phyloP scores from a whole-genome alignment of 2,888 invertebrate species.

The Argyresthia albistria region DNA sequence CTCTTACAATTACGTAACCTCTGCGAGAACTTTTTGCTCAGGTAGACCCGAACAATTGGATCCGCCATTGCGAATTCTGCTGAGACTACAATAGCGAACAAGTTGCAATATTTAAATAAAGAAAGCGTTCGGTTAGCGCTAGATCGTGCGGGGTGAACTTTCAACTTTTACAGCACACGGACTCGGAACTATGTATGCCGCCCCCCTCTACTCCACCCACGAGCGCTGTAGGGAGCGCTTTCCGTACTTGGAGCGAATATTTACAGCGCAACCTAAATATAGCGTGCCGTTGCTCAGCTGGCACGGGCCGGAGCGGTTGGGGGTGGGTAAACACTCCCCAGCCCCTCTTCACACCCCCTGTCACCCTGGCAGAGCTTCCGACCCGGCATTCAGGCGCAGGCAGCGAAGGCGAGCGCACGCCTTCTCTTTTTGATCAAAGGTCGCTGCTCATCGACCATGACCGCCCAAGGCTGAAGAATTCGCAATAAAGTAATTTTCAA shows the following conservation, averaged over 20 bases:
- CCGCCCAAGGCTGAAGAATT: constrained; percentile 42
- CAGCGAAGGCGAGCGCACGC: constrained; percentile 52
- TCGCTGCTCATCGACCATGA: constrained; percentile 46
- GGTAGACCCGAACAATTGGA: constrained; percentile 49
- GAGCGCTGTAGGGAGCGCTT: constrained; percentile 25
- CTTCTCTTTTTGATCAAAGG: constrained; percentile 32
- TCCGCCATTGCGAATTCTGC: constrained; percentile 47
- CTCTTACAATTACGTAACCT: constrained; percentile 1
- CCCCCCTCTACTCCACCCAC: constrained; percentile 18
- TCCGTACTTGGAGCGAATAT: constrained; percentile 69
- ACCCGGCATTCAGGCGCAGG: constrained; percentile 55
- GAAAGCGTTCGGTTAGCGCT: constrained; percentile 57
- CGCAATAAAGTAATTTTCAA: constrained; percentile 47
- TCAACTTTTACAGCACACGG: constrained; percentile 66
- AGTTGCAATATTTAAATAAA: constrained; percentile 74
- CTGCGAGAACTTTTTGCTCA: neutral
- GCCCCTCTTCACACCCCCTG: constrained; percentile 12
- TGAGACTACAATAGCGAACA: constrained; percentile 59
- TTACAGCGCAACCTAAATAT: constrained; percentile 73
- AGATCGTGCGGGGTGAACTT: constrained; percentile 65
- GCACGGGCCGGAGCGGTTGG: constrained; percentile 36
- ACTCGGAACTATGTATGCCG: constrained; percentile 27
- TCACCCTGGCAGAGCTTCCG: constrained; percentile 18
- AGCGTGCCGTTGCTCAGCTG: constrained; percentile 70
- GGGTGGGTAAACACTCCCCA: constrained; percentile 59